Conservation (phyloP, 1,140 invertebrate genomes). For the Hypothenemus hampei region DNA sequence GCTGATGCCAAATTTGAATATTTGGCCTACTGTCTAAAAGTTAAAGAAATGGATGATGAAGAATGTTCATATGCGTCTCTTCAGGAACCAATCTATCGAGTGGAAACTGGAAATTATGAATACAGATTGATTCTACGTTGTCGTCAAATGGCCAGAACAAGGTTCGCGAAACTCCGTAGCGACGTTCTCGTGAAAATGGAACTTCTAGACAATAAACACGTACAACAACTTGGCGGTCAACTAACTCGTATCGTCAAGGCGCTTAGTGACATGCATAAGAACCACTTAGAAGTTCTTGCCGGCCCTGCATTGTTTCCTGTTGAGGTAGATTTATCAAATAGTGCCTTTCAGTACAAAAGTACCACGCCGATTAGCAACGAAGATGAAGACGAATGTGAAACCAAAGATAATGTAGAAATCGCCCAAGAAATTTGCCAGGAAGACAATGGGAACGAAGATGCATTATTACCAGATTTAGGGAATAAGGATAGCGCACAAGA, state of each 20-base stretch:
- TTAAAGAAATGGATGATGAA: slow-evolving; percentile 98
- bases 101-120: slow-evolving; percentile 99
- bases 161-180: slow-evolving; percentile 87
- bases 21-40: slow-evolving; percentile 95
- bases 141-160: slow-evolving; percentile 84
- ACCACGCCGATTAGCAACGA: slow-evolving; percentile 49
- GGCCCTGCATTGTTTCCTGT: slow-evolving; percentile 85
- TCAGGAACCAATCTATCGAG: slow-evolving; percentile 94
- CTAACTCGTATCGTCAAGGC: slow-evolving; percentile 73
- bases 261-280: slow-evolving; percentile 70
- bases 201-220: slow-evolving; percentile 95
- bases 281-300: slow-evolving; percentile 62
- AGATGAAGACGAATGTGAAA: slow-evolving; percentile 10
- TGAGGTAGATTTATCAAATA: slow-evolving; percentile 89
- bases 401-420: slow-evolving; percentile 23
- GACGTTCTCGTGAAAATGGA: slow-evolving; percentile 97
- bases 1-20: slow-evolving; percentile 98
- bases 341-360: slow-evolving; percentile 84
- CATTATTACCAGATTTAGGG: slow-evolving; percentile 33
- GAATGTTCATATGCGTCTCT: slow-evolving; percentile 89
- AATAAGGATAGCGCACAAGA: slow-evolving; percentile 19
- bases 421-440: slow-evolving; percentile 34
- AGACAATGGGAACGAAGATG: slow-evolving; percentile 9
- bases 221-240: slow-evolving; percentile 87
- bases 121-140: slow-evolving; percentile 91